A percentile compares a stretch with the other conserved stretches of the same genome.
These are phyloP conservation scores for Drosophila pullipes DNA, from an alignment of 2,888 invertebrate species.

Conservation along the genomic window DNA sequence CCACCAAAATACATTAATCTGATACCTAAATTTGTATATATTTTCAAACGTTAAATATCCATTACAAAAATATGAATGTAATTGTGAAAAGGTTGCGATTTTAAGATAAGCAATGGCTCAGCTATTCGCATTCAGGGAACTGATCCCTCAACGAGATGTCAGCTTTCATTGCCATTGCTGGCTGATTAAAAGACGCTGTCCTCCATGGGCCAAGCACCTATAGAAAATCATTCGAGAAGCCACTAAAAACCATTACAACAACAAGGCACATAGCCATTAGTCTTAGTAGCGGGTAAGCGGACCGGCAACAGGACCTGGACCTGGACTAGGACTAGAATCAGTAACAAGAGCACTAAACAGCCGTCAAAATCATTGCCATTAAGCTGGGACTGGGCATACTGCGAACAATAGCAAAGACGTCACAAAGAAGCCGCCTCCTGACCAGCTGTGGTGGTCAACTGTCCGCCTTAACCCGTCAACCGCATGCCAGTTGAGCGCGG, in stretches of 20 bases:
- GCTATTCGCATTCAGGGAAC: slow-evolving; percentile 3
- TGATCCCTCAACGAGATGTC: slow-evolving; percentile 45
- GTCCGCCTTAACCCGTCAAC: slow-evolving; percentile 80
- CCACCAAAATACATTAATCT: background rate
- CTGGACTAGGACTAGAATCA: background rate
- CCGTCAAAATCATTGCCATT: slow-evolving; percentile 84
- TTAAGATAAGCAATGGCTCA: background rate
- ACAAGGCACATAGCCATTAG: slow-evolving; percentile 62
- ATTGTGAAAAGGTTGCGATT: background rate
- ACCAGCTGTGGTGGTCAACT: slow-evolving; percentile 68
- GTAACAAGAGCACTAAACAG: slow-evolving; percentile 69
- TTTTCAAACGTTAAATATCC: background rate
- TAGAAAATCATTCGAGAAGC: slow-evolving; percentile 38
- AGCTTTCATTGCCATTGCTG: slow-evolving; percentile 62
- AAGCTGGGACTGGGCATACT: slow-evolving; percentile 61
- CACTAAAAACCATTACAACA: slow-evolving; percentile 33
- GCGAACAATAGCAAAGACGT: slow-evolving; percentile 64
- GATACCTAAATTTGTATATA: background rate
- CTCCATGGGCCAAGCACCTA: slow-evolving; percentile 30
- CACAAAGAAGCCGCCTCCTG: slow-evolving; percentile 38
- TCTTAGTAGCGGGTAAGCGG: slow-evolving; percentile 29
- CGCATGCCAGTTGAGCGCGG: slow-evolving; percentile 63
- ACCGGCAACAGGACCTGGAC: slow-evolving; percentile 12
- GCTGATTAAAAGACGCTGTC: slow-evolving; percentile 74
- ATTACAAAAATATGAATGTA: background rate